Percentiles rank a stretch among this genome's conserved stretches.
phyloP scores from a whole-genome alignment of 2,797 vertebrate genomes.

The Smutsia gigantea region DNA sequence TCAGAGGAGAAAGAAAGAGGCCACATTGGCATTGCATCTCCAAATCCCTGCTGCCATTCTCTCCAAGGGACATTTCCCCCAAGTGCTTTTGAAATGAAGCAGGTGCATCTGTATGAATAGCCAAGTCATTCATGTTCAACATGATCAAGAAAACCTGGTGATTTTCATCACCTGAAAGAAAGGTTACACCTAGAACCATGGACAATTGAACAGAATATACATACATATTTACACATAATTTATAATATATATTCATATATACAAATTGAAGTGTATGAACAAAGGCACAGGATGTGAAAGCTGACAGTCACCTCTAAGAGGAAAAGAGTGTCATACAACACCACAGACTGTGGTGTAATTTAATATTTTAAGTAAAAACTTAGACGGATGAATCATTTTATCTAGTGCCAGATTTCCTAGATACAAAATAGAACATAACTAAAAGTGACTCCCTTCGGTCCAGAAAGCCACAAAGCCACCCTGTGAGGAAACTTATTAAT shows the following conservation, averaged over 20 bases:
- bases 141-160: neutral
- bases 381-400: constrained; percentile 58
- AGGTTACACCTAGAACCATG: neutral
- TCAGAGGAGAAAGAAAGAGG: neutral
- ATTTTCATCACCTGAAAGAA: constrained; percentile 35
- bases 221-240: neutral
- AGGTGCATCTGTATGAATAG: neutral
- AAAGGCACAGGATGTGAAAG: neutral
- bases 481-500: neutral
- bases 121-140: neutral
- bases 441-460: neutral
- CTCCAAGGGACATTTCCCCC: neutral
- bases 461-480: neutral
- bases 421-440: constrained; percentile 20
- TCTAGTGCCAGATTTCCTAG: constrained; percentile 47
- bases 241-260: neutral
- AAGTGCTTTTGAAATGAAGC: constrained; percentile 33
- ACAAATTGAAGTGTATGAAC: neutral
- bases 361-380: constrained; percentile 59
- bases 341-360: constrained; percentile 7
- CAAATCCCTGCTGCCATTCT: neutral
- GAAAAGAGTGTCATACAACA: constrained; percentile 10
- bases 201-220: neutral
- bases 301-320: constrained; percentile 17
- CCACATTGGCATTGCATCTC: neutral